These are phyloP conservation scores for Bucco capensis DNA, from an alignment of 2,113 vertebrate genomes.

Conservation along the genomic window DNA sequence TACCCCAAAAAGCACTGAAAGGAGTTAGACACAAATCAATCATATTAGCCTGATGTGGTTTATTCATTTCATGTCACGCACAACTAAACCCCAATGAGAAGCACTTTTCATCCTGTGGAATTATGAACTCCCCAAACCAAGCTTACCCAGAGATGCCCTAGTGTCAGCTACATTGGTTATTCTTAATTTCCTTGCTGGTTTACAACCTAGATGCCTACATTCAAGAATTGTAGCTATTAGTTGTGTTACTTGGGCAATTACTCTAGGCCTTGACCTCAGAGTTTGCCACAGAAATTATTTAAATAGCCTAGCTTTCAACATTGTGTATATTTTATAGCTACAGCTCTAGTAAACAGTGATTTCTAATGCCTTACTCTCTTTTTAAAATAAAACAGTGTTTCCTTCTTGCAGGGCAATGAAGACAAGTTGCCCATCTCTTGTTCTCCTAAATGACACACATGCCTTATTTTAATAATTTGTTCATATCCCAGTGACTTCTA, in stretches of 20 bases:
- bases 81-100: neutral
- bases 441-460: neutral
- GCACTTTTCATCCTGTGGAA: neutral
- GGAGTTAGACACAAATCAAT: neutral
- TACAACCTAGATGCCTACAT: neutral
- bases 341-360: neutral
- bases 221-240: neutral
- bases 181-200: neutral
- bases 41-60: neutral
- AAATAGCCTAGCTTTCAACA: neutral
- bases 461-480: slow-evolving; percentile 7
- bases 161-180: neutral
- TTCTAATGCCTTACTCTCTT: neutral
- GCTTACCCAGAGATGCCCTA: neutral
- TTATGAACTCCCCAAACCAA: neutral
- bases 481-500: neutral
- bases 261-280: neutral
- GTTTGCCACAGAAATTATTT: neutral
- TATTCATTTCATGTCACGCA: neutral
- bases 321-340: neutral
- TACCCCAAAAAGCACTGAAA: neutral
- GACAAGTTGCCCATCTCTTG: neutral
- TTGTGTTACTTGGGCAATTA: neutral
- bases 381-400: neutral
- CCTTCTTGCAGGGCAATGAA: neutral